Base-by-base conservation (phyloP, 2,113 vertebrate genomes). In the Himantopus leucocephalus region DNA sequence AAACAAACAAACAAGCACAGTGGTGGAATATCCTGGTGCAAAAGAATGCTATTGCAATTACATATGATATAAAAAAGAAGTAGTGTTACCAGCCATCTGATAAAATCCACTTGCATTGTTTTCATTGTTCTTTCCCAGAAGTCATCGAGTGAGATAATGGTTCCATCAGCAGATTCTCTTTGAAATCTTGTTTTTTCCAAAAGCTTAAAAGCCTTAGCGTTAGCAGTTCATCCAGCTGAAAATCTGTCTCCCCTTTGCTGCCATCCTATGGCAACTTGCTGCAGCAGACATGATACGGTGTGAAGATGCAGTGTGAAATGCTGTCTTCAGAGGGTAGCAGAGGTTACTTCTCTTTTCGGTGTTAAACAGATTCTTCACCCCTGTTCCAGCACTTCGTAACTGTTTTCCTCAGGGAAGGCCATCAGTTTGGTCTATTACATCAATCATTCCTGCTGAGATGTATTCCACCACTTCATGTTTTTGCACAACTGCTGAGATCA, bases 281-380 rank as follows among this genome's bases (percentile, higher is more conserved):
- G 91, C 81, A 90, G 75, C 70, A 58, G 21, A 22, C 39, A 2
- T 10, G 37, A 76, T 13, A 24, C 20, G 19, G 77, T 6, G 68
- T 66, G 91, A 91, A 88, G 66, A 14, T 91, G 92, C 77, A 89
- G 60, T 89, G 76, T 91, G 76, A 91, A 77, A 60, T 64, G 64
- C 76, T 75, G 80, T 60, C 95, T 92, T 91, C 83, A 97, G 92
- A 75, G 91, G 86, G 92, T 58, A 85, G 85, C 88, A 94, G 88
- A 86, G 92, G 56, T 85, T 89, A 55, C 45, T 85, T 79, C n/a
- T 74, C 67, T 91, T 83, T 34, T 63, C 72, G 11, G 63, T n/a
- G 68, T 93, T 88, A 71, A 94, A 88, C 22, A 27, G n/a, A 55
- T 86, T 77, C 47, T 72, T 94, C 52, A 60, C 64, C 80, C 14